Evolutionary conservation across 2,888 invertebrate species (phyloP).

Genomic region (Pocota personata): DNA sequence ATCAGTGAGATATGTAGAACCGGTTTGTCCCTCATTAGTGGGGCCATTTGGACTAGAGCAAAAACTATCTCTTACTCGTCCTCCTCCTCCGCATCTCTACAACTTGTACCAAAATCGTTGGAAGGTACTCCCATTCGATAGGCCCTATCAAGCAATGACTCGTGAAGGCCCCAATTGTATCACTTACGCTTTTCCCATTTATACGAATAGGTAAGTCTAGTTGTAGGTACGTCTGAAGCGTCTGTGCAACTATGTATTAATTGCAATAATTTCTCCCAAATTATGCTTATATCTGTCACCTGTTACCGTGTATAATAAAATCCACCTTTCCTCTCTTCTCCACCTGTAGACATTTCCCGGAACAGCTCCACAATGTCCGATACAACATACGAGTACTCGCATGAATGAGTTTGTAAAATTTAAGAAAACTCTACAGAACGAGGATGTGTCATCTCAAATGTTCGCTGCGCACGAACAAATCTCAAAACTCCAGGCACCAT

Average conservation of each 20-base stretch:
- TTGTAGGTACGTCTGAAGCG: too few relatives aligned
- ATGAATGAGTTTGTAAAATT: constrained; percentile 65
- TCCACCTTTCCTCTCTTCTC: not conserved
- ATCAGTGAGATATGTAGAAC: too few relatives aligned
- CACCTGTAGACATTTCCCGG: constrained; percentile 5
- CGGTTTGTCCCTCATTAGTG: too few relatives aligned
- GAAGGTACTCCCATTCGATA: too few relatives aligned
- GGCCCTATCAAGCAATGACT: too few relatives aligned
- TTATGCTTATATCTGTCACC: not conserved
- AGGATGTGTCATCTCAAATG: constrained; percentile 71
- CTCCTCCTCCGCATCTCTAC: too few relatives aligned
- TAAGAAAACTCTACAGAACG: constrained; percentile 45
- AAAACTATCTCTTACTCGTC: too few relatives aligned
- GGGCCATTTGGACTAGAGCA: too few relatives aligned
- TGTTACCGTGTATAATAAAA: not conserved
- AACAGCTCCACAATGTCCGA: not conserved
- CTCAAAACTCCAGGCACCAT: constrained; percentile 47
- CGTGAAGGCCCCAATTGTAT: too few relatives aligned
- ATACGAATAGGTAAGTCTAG: too few relatives aligned
- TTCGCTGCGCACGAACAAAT: constrained; percentile 63
- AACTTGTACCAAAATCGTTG: too few relatives aligned
- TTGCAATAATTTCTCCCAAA: not conserved
- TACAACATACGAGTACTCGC: constrained; percentile 55
- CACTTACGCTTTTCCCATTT: too few relatives aligned
- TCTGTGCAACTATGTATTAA: not conserved